phyloP scores from a whole-genome alignment of 53 echinoderm and acorn worm genomes.

The Holothuria scabra region DNA sequence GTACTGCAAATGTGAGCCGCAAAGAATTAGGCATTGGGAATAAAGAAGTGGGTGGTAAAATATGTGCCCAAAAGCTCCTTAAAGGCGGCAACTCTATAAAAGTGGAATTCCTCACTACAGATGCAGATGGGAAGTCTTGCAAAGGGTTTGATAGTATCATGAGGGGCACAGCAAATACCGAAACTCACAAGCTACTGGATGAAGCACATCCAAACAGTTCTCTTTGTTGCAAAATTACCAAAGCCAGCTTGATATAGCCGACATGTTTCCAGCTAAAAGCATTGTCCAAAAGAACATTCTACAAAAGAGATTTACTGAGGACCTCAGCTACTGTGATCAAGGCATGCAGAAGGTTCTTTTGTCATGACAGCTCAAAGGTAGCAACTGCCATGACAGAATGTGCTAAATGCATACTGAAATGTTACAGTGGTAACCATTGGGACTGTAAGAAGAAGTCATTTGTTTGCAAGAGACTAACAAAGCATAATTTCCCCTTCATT shows the following conservation, averaged over 20 bases:
- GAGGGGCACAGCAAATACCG: neutral
- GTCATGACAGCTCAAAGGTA: neutral
- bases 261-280: neutral
- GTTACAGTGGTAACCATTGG: constrained; percentile 22
- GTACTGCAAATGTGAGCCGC: neutral
- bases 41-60: constrained; percentile 28
- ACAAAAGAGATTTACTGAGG: neutral
- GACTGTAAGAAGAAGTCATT: constrained; percentile 2
- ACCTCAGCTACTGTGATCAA: neutral
- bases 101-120: constrained; percentile 26
- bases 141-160: constrained; percentile 39
- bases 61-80: neutral
- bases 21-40: neutral
- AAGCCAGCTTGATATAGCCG: neutral
- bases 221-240: neutral
- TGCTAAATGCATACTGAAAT: neutral
- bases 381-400: neutral
- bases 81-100: constrained; percentile 6
- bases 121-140: constrained; percentile 29
- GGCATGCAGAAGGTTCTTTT: neutral
- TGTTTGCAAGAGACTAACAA: too few relatives aligned
- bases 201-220: constrained; percentile 30
- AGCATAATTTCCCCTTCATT: neutral
- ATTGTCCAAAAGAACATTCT: neutral
- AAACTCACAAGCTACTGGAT: constrained; percentile 21